Conservation (phyloP, 1,140 invertebrate species). For the Pogonomyrmex californicus region DNA sequence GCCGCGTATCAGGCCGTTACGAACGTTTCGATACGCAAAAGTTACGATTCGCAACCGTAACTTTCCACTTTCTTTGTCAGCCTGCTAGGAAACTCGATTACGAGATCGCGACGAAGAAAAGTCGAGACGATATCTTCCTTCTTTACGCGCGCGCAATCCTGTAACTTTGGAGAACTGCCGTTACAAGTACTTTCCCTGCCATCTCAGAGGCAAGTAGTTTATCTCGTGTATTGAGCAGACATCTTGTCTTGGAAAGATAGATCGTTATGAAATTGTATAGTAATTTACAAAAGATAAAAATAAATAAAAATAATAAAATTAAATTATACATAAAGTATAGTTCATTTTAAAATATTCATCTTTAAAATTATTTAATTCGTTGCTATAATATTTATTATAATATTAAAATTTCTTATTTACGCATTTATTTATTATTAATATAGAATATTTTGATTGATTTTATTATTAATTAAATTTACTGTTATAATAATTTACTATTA, state of each 20-base stretch:
- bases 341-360: neutral
- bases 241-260: neutral
- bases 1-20: conserved; percentile 52
- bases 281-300: neutral
- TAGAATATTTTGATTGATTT: neutral
- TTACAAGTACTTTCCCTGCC: conserved; percentile 1
- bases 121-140: conserved; percentile 15
- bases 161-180: conserved; percentile 38
- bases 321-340: neutral
- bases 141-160: neutral
- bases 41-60: conserved; percentile 46
- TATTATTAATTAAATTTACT: neutral
- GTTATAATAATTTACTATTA: neutral
- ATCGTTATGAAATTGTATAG: neutral
- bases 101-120: conserved; percentile 28
- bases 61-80: conserved; percentile 54
- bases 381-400: neutral
- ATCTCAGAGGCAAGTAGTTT: conserved; percentile 13
- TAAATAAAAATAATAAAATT: conserved; percentile 1
- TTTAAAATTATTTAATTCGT: neutral
- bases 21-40: conserved; percentile 66
- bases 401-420: neutral
- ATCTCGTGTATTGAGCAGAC: neutral
- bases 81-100: conserved; percentile 57
- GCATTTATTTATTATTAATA: neutral